Evolutionary conservation across 2,113 vertebrate species (phyloP).

Genomic region (Lampris incognitus): DNA sequence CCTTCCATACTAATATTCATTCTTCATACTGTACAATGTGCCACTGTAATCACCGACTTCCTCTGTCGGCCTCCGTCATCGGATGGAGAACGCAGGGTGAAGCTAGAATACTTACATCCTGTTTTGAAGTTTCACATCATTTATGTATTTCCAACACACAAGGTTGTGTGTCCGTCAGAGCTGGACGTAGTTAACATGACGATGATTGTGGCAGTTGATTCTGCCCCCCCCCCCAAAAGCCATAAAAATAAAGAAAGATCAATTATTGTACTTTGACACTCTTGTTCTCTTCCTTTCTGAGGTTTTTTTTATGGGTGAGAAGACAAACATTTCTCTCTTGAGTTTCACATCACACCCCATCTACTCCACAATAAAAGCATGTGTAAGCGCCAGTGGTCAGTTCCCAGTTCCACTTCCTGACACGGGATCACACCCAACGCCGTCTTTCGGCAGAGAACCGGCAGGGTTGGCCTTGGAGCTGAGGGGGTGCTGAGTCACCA

Average conservation of each 20-base stretch:
- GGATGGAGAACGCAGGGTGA: background rate
- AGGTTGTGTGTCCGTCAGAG: background rate
- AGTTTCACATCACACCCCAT: background rate
- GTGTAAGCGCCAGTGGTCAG: background rate
- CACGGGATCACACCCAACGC: constrained; percentile 6
- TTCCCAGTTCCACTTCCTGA: constrained; percentile 23
- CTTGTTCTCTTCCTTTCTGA: background rate
- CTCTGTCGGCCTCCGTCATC: too few species aligned
- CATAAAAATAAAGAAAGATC: constrained; percentile 19
- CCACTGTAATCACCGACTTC: background rate
- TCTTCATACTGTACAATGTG: constrained; percentile 11
- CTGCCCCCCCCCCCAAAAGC: background rate
- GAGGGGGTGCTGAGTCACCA: constrained; percentile 45
- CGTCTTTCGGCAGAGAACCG: background rate
- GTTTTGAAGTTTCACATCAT: background rate
- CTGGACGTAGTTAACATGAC: background rate
- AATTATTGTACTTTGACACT: background rate
- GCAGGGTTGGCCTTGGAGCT: background rate
- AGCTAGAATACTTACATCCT: background rate
- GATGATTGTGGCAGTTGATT: too few species aligned
- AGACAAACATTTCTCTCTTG: background rate
- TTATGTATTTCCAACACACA: background rate
- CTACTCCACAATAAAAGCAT: background rate
- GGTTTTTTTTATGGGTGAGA: background rate
- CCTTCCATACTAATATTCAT: background rate